phyloP scores from a whole-genome alignment of 2,113 vertebrate species.

The Eudyptes chrysolophus region DNA sequence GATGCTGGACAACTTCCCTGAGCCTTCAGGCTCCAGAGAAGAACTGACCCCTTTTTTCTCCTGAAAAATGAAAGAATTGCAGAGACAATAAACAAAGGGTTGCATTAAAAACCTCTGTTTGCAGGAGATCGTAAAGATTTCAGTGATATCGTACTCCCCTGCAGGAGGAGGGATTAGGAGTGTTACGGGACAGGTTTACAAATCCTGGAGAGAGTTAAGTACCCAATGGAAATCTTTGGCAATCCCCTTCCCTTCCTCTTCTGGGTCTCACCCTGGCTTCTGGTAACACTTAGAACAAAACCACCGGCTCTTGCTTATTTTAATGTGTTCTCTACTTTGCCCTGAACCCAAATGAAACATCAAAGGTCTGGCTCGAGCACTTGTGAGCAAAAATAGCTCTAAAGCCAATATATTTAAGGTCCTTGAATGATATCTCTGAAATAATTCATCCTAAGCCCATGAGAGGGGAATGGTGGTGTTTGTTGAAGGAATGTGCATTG shows the following conservation, averaged over 20 bases:
- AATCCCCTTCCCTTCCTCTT: conserved; percentile 12
- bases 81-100: conserved; percentile 35
- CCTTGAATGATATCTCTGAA: conserved; percentile 8
- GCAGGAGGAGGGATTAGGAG: conserved; percentile 1
- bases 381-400: conserved; percentile 37
- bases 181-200: background rate
- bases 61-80: background rate
- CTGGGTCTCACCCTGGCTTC: conserved; percentile 3
- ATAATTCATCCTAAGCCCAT: background rate
- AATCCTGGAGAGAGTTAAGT: background rate
- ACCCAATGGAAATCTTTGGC: conserved; percentile 20
- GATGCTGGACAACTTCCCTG: background rate
- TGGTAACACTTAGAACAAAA: conserved; percentile 23
- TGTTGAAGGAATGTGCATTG: background rate
- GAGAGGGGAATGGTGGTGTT: background rate
- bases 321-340: background rate
- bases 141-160: background rate
- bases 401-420: conserved; percentile 24
- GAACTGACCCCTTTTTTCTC: background rate
- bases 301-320: conserved; percentile 11
- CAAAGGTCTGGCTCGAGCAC: conserved; percentile 10
- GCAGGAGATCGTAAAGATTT: background rate
- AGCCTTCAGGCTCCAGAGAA: conserved; percentile 16
- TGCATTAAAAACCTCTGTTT: conserved; percentile 37
- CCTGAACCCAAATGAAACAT: conserved; percentile 10